These are phyloP conservation scores for Forbesichthys papilliferus DNA, from an alignment of 2,113 vertebrate species.

Conservation along the genomic window DNA sequence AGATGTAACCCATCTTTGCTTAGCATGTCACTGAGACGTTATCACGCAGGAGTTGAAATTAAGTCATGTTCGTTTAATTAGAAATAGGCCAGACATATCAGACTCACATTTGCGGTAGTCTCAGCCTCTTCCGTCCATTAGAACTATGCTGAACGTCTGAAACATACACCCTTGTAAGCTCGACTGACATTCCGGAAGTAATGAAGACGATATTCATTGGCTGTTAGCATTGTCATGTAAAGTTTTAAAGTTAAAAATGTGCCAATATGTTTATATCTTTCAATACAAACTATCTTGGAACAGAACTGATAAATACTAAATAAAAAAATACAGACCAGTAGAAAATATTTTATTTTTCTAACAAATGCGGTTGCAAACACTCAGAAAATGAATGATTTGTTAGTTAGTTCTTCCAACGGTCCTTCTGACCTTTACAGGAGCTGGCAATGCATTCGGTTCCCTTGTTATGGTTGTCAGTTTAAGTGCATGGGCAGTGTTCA, in stretches of 20 bases:
- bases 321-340: too few species aligned
- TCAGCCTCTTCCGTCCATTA: too few species aligned
- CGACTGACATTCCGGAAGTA: too few species aligned
- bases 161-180: too few species aligned
- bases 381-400: not conserved
- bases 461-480: constrained; percentile 63
- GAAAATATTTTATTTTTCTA: not conserved
- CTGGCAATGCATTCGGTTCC: constrained; percentile 38
- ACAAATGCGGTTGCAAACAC: not conserved
- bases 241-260: not conserved
- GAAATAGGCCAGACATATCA: constrained; percentile 18
- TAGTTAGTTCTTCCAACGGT: not conserved
- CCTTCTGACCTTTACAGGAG: constrained; percentile 52
- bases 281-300: not conserved
- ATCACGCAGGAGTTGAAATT: constrained; percentile 46
- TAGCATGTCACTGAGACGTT: constrained; percentile 47
- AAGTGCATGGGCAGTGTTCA: constrained; percentile 56
- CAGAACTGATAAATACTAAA: not conserved
- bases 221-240: too few species aligned
- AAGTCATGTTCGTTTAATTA: constrained; percentile 41
- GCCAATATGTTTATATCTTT: too few species aligned
- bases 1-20: constrained; percentile 48
- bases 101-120: constrained; percentile 4
- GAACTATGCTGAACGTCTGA: too few species aligned
- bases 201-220: too few species aligned